These are phyloP conservation scores for Pheosia tremula DNA, from an alignment of 2,888 invertebrate genomes.

Conservation along the genomic window DNA sequence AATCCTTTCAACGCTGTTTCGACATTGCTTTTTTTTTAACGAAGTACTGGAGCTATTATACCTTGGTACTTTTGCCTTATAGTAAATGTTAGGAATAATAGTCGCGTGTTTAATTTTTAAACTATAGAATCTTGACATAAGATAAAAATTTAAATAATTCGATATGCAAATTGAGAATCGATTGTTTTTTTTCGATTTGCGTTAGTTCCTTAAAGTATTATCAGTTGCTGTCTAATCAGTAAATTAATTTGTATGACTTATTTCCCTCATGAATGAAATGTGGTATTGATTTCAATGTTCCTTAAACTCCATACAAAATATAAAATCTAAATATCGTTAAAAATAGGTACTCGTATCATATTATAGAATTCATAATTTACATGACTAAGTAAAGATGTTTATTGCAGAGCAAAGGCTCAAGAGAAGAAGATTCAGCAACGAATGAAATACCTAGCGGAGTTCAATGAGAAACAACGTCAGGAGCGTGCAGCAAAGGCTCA, in stretches of 20 bases:
- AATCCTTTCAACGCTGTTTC: not conserved
- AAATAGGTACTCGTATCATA: too few species aligned
- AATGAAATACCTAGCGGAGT: constrained; percentile 70
- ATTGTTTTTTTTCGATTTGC: not conserved
- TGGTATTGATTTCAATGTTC: too few species aligned
- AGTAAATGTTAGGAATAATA: too few species aligned
- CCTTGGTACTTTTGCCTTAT: not conserved
- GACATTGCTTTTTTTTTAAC: not conserved
- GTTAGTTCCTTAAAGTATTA: not conserved
- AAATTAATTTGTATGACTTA: too few species aligned
- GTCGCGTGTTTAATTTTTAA: too few species aligned
- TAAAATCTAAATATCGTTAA: too few species aligned
- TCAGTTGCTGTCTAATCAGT: too few species aligned
- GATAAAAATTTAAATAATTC: not conserved
- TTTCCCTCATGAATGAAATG: too few species aligned
- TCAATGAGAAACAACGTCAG: constrained; percentile 62
- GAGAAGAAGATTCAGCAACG: constrained; percentile 67
- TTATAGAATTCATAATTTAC: not conserved
- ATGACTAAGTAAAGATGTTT: not conserved
- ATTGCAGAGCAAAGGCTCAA: constrained; percentile 68
- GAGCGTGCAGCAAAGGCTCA: constrained; percentile 59
- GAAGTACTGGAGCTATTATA: constrained; percentile 1
- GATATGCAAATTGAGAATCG: not conserved
- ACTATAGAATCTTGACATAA: too few species aligned
- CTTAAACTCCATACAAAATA: too few species aligned